phyloP scores from a whole-genome alignment of 1,140 invertebrate species.

The Achroia grisella region DNA sequence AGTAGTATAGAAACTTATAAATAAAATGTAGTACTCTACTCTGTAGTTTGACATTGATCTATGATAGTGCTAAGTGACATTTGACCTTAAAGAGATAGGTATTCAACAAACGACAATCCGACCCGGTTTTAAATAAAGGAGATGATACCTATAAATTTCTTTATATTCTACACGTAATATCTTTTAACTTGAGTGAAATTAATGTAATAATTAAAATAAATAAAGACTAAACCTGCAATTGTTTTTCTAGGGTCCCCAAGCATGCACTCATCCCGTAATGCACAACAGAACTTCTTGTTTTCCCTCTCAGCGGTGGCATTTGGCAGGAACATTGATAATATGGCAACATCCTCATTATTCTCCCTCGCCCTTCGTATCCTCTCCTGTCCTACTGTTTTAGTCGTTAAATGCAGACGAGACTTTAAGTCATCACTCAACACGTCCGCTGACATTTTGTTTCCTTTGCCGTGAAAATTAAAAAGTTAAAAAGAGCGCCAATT shows the following conservation, averaged over 20 bases:
- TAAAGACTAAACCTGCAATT: conserved; percentile 79
- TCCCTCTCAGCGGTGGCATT: conserved; percentile 79
- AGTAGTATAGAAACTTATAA: no score
- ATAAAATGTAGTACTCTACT: background rate
- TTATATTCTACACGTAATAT: no score
- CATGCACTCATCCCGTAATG: conserved; percentile 80
- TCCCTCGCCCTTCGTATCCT: conserved; percentile 83
- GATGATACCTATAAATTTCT: no score
- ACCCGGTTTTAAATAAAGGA: no score
- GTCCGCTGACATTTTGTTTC: conserved; percentile 79
- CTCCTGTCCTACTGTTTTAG: conserved; percentile 84
- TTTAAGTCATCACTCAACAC: conserved; percentile 85
- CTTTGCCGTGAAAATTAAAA: conserved; percentile 7
- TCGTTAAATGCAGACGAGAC: conserved; percentile 80
- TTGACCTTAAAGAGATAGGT: background rate
- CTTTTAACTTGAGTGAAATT: background rate
- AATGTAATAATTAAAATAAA: conserved; percentile 2
- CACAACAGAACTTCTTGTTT: conserved; percentile 84
- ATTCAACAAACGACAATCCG: no score
- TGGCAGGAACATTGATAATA: conserved; percentile 87
- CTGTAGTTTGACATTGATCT: background rate
- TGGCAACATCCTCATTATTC: conserved; percentile 88
- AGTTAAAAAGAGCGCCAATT: conserved; percentile 35
- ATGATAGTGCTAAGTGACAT: background rate
- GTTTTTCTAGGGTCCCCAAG: conserved; percentile 84